Percentiles rank a stretch among this genome's conserved stretches.
These are phyloP conservation scores for cattle (Bos taurus) DNA, from an alignment of 2,113 vertebrate species.

Conservation along the genomic window DNA sequence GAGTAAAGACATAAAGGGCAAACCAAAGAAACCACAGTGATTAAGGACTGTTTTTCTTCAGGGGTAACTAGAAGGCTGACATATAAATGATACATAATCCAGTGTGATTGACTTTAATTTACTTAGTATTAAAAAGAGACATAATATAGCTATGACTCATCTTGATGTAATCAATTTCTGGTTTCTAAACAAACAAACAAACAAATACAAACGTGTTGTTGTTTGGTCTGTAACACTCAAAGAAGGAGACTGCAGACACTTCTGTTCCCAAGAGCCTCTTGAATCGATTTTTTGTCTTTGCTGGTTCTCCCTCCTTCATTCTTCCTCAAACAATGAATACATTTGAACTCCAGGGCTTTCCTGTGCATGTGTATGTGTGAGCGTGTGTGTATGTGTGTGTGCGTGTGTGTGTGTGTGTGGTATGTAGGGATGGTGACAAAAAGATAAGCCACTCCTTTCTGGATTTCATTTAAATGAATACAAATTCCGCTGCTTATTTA, in stretches of 20 bases:
- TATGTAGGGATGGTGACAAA: background rate
- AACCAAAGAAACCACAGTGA: background rate
- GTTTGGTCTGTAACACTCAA: background rate
- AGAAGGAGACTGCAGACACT: background rate
- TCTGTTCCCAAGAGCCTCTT: background rate
- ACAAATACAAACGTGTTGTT: background rate
- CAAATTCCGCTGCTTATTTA: background rate
- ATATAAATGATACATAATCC: background rate
- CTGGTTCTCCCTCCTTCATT: background rate
- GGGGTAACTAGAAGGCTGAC: background rate
- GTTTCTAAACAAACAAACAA: background rate
- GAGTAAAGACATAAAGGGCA: background rate
- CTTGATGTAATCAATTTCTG: background rate
- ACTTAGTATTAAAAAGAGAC: background rate
- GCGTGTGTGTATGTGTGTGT: background rate
- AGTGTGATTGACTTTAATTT: background rate
- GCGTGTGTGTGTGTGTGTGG: background rate
- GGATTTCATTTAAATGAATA: background rate
- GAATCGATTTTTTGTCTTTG: background rate
- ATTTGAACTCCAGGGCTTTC: background rate
- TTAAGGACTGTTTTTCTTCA: background rate
- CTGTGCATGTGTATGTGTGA: background rate
- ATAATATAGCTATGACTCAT: background rate
- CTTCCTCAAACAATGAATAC: background rate
- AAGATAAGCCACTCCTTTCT: background rate